Evolutionary conservation across 1,140 invertebrate species (phyloP).

Genomic region (Drosophila nannoptera): DNA sequence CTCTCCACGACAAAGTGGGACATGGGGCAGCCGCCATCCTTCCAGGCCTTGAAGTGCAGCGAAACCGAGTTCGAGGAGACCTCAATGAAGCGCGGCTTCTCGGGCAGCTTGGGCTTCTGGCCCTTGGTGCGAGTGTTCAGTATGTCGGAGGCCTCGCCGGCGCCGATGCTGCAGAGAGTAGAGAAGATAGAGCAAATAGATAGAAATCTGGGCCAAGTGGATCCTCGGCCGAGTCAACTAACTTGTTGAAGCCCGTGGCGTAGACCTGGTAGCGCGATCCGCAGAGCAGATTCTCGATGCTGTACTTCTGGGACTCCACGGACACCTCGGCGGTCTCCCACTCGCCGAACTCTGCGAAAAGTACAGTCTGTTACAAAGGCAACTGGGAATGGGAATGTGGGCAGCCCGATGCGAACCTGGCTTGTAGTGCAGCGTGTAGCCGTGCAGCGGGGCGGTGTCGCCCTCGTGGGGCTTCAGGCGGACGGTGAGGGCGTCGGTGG

Average conservation of each 20-base stretch:
- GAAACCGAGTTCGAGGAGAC: slow-evolving; percentile 94
- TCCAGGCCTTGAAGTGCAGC: slow-evolving; percentile 94
- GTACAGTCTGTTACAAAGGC: neutral
- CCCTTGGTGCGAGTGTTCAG: slow-evolving; percentile 92
- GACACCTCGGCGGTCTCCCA: slow-evolving; percentile 90
- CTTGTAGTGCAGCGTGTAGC: slow-evolving; percentile 95
- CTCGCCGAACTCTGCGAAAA: slow-evolving; percentile 88
- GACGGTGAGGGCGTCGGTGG: slow-evolving; percentile 89
- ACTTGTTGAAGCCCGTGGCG: slow-evolving; percentile 94
- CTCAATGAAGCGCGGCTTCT: slow-evolving; percentile 93
- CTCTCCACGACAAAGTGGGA: slow-evolving; percentile 97
- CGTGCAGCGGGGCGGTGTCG: slow-evolving; percentile 88
- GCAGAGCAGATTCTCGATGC: slow-evolving; percentile 91
- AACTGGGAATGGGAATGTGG: too few relatives aligned
- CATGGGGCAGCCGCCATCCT: slow-evolving; percentile 96
- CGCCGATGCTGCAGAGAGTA: slow-evolving; percentile 87
- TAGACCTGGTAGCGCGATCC: slow-evolving; percentile 95
- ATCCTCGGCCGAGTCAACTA: slow-evolving; percentile 38
- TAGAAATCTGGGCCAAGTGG: neutral
- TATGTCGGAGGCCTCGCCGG: slow-evolving; percentile 91
- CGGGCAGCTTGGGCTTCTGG: slow-evolving; percentile 93
- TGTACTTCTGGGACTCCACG: slow-evolving; percentile 89
- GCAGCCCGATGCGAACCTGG: slow-evolving; percentile 78
- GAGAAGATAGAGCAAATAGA: neutral
- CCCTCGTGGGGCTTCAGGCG: slow-evolving; percentile 87